Percentiles rank a stretch among this genome's conserved stretches.
Evolutionary conservation across 2,888 invertebrate species (phyloP).

Genomic region (Eledona agricola): DNA sequence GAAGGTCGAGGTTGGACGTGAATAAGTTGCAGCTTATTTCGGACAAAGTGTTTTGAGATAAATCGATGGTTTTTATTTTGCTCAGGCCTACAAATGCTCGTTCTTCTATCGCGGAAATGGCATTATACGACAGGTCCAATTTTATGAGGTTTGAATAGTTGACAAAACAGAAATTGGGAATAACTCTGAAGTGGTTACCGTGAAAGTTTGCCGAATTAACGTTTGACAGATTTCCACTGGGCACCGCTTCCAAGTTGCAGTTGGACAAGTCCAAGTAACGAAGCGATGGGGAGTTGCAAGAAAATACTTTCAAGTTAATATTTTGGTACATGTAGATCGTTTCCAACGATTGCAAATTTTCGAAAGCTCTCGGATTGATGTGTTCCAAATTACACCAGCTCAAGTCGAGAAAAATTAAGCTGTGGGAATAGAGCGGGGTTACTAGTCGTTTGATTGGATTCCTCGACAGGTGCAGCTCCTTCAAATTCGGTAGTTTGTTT

Average conservation of each 20-base stretch:
- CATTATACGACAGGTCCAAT: slow-evolving; percentile 74
- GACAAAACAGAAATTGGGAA: slow-evolving; percentile 69
- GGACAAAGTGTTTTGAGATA: slow-evolving; percentile 76
- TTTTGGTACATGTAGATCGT: slow-evolving; percentile 72
- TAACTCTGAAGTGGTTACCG: slow-evolving; percentile 70
- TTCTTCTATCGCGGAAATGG: slow-evolving; percentile 68
- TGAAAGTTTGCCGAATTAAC: slow-evolving; percentile 68
- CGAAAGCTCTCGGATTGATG: slow-evolving; percentile 66
- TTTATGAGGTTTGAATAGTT: slow-evolving; percentile 70
- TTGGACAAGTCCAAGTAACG: slow-evolving; percentile 69
- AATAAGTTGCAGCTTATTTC: slow-evolving; percentile 69
- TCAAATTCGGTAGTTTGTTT: slow-evolving; percentile 65
- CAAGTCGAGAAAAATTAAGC: slow-evolving; percentile 64
- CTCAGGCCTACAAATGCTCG: slow-evolving; percentile 70
- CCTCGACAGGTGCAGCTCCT: slow-evolving; percentile 63
- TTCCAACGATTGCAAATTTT: slow-evolving; percentile 68
- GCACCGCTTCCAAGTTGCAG: slow-evolving; percentile 70
- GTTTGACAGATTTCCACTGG: slow-evolving; percentile 70
- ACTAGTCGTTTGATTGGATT: slow-evolving; percentile 57
- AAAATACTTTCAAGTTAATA: slow-evolving; percentile 62
- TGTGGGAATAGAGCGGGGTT: slow-evolving; percentile 47
- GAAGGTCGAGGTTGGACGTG: slow-evolving; percentile 68
- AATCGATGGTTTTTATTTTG: slow-evolving; percentile 69
- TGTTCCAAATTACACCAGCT: slow-evolving; percentile 67
- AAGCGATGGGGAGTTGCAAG: slow-evolving; percentile 66